A percentile compares a stretch with the other conserved stretches of the same genome.
These are phyloP conservation scores for Callitettix versicolor DNA, from an alignment of 1,140 invertebrate species.

Conservation along the genomic window DNA sequence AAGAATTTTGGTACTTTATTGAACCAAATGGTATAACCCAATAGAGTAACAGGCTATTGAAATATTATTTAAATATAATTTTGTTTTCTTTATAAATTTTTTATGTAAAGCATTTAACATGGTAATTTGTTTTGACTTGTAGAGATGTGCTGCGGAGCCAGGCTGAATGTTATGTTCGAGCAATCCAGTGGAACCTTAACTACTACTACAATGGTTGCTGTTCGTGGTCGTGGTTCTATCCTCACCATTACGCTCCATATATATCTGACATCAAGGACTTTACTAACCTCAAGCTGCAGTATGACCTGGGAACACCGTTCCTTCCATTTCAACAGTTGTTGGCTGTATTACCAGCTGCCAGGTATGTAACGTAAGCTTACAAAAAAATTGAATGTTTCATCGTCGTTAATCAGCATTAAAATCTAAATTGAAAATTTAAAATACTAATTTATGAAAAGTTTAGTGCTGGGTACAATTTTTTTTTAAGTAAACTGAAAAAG, in stretches of 20 bases:
- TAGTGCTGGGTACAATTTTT: no score
- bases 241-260: conserved; percentile 91
- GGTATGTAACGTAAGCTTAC: no score
- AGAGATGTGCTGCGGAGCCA: conserved; percentile 70
- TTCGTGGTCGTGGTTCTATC: conserved; percentile 95
- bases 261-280: conserved; percentile 88
- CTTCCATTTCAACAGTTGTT: conserved; percentile 90
- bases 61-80: no score
- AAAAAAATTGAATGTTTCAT: no score
- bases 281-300: conserved; percentile 56
- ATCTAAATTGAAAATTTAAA: no score
- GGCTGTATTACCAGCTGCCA: conserved; percentile 79
- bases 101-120: conserved; percentile 1
- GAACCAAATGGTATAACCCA: no score
- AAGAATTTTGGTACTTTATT: no score
- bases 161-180: conserved; percentile 77
- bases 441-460: no score
- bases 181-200: conserved; percentile 91
- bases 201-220: conserved; percentile 95
- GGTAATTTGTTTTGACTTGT: conserved; percentile 26
- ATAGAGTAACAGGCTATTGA: no score
- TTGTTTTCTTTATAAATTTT: no score
- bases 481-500: no score
- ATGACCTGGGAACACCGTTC: conserved; percentile 80
- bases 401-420: neutral